Evolutionary conservation across 2,888 invertebrate genomes (phyloP).

Genomic region (Eristalis intricaria): DNA sequence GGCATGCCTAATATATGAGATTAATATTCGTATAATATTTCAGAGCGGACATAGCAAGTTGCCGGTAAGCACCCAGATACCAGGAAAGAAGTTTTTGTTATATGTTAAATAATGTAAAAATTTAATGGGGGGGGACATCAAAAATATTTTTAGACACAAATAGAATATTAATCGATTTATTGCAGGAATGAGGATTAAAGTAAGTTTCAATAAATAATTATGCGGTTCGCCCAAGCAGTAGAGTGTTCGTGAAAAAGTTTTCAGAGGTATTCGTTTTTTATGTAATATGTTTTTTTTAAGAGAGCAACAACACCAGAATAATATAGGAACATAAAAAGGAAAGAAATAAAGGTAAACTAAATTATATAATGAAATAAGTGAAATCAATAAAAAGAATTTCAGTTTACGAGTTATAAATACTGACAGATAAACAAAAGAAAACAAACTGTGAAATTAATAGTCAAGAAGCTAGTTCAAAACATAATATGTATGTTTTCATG

Average conservation of each 20-base stretch:
- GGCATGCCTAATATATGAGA: slow-evolving; percentile 85
- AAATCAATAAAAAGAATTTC: slow-evolving; percentile 36
- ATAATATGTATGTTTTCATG: slow-evolving; percentile 14
- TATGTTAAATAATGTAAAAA: slow-evolving; percentile 73
- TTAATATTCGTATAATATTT: slow-evolving; percentile 1
- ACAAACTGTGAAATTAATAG: slow-evolving; percentile 33
- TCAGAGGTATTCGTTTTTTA: slow-evolving; percentile 28
- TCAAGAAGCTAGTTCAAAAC: slow-evolving; percentile 56
- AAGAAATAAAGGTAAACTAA: slow-evolving; percentile 66
- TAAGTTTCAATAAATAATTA: slow-evolving; percentile 24
- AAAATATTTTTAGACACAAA: slow-evolving; percentile 27
- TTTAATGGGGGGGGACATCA: slow-evolving; percentile 49
- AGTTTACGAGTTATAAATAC: slow-evolving; percentile 33
- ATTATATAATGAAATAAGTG: slow-evolving; percentile 51
- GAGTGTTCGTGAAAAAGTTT: slow-evolving; percentile 47
- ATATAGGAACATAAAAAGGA: slow-evolving; percentile 67
- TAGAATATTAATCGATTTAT: slow-evolving; percentile 18
- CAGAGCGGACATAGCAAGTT: slow-evolving; percentile 49
- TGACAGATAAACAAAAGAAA: slow-evolving; percentile 52
- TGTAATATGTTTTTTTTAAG: slow-evolving; percentile 19
- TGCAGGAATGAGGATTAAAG: slow-evolving; percentile 33
- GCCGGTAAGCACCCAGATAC: slow-evolving; percentile 74
- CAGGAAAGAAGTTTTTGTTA: slow-evolving; percentile 67
- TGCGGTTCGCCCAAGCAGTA: slow-evolving; percentile 40
- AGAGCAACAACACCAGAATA: slow-evolving; percentile 67